A percentile compares a stretch with the other conserved stretches of the same genome.
These are phyloP conservation scores for Diabrotica virgifera DNA, from an alignment of 1,140 invertebrate species.

Conservation along the genomic window DNA sequence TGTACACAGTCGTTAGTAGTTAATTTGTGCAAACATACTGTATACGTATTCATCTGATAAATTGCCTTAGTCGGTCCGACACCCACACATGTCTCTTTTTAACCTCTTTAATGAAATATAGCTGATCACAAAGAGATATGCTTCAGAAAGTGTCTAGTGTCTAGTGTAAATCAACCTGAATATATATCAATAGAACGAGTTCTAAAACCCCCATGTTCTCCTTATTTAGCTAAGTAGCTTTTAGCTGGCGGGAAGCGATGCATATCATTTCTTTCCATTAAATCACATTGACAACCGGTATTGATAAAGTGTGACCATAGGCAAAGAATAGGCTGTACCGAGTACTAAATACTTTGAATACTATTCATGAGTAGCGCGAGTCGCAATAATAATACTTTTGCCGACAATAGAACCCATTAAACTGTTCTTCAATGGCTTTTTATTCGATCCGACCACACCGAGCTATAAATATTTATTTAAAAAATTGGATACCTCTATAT, in stretches of 20 bases:
- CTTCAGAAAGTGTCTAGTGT: neutral
- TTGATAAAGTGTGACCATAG: constrained; percentile 6
- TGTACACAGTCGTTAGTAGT: neutral
- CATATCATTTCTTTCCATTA: constrained; percentile 11
- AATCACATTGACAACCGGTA: constrained; percentile 14
- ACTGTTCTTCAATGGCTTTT: neutral
- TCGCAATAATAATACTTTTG: neutral
- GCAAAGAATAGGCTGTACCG: neutral
- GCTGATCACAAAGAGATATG: neutral
- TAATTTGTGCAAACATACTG: neutral
- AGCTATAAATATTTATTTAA: too few relatives aligned
- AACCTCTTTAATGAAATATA: neutral
- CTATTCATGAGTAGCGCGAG: neutral
- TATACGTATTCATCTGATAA: neutral
- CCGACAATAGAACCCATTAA: neutral
- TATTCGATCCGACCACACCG: neutral
- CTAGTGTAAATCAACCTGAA: constrained; percentile 4
- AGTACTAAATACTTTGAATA: constrained; percentile 1
- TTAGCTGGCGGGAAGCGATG: constrained; percentile 8
- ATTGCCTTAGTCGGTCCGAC: neutral
- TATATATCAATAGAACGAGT: constrained; percentile 11
- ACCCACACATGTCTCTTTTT: neutral
- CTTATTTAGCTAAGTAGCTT: constrained; percentile 14
- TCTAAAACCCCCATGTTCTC: constrained; percentile 5
- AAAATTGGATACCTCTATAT: too few relatives aligned